Evolutionary conservation across 2,113 vertebrate genomes (phyloP), one percentile per base, ranked within the genome.

Genomic region (Cyanoliseus patagonus): DNA sequence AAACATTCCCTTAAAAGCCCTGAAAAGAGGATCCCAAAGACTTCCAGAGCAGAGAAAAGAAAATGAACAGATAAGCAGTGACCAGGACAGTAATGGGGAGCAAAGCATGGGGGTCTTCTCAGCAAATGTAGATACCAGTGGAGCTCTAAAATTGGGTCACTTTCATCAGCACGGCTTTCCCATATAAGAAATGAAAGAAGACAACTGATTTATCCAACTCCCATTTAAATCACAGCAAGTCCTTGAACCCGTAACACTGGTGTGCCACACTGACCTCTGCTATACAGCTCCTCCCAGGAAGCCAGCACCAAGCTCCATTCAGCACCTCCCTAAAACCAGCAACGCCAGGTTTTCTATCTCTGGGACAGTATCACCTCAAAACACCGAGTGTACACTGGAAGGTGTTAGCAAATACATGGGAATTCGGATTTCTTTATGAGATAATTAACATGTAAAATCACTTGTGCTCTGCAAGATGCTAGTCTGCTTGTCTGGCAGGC

Each of bases 361-460:
- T n/a, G 25, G 59, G 77, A 67, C 31, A 27, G 35, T 6, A 35
- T 2, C 6, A 25, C 64, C 62, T 87, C 37, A 16, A 79, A 93
- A 84, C 16, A 39, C 73, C 9, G 3, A 62, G 47, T 0, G 2
- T 10, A 28, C 35, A 4, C 76, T 86, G 90, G 80, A 94, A 88
- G 67, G 74, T 78, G 79, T 92, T 86, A 94, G 79, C 64, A 61
- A 81, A 77, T 90, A 44, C 42, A 53, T 6, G 35, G 51, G 87
- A 96, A 75, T 94, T 78, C 67, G 70, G 39, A 47, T 92, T 95
- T 90, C 63, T 88, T 95, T 90, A 94, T 14, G 93, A 94, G 79
- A 35, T 78, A 46, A 77, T 88, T 84, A 52, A 83, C 39, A 27
- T 63, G 68, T 70, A 94, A 91, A 96, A 83, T 8, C 83, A 15